These are phyloP conservation scores for Leucoraja ocellata DNA, from an alignment of 2,797 vertebrate species.

Conservation along the genomic window DNA sequence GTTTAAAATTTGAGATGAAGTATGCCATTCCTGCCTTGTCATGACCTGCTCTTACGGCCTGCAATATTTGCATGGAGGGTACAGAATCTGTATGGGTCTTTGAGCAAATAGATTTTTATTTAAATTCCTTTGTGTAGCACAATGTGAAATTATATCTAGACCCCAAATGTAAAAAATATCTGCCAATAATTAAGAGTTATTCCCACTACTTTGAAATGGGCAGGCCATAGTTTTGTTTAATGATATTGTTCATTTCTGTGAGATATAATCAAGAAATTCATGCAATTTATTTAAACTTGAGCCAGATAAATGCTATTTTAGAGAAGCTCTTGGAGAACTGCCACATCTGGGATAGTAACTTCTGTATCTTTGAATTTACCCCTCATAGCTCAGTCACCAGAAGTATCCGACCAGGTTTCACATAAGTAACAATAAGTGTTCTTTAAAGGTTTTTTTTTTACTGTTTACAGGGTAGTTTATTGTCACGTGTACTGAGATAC, in stretches of 20 bases:
- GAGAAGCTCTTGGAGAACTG: background rate
- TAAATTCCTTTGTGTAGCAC: no score
- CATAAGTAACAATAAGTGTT: background rate
- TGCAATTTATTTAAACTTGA: background rate
- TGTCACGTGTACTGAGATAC: no score
- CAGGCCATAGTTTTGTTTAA: background rate
- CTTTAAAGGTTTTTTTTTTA: no score
- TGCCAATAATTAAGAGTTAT: background rate
- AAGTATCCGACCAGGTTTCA: background rate
- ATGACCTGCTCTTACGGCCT: no score
- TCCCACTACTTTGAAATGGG: background rate
- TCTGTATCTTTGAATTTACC: background rate
- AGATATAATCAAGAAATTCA: background rate
- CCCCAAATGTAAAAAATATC: no score
- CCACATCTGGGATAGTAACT: background rate
- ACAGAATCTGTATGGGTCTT: no score
- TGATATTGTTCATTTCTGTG: background rate
- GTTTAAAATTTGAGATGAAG: no score
- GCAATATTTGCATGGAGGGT: no score
- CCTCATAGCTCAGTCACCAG: background rate
- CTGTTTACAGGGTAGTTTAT: no score
- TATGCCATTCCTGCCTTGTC: no score
- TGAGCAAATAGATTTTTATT: no score
- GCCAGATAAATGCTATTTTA: background rate
- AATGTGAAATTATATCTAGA: no score